Conservation (phyloP, 2,113 vertebrate species). For the Eurypyga helias region DNA sequence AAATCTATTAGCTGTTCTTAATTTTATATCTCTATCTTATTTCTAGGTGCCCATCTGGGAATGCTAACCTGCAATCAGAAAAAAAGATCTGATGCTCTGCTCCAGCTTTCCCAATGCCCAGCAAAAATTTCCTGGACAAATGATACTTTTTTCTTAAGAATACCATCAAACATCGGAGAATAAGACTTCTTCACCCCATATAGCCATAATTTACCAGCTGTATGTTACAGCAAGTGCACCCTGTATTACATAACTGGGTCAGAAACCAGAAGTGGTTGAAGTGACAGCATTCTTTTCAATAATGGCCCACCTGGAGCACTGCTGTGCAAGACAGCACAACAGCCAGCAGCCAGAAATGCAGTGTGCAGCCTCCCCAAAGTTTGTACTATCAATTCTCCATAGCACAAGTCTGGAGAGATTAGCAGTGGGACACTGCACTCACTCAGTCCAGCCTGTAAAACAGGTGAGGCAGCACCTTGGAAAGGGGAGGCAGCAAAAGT, state of each 20-base stretch:
- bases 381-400: not conserved
- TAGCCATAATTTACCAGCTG: not conserved
- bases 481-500: not conserved
- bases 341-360: not conserved
- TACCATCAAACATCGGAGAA: not conserved
- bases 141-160: not conserved
- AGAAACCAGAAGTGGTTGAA: not conserved
- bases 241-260: not conserved
- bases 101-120: not conserved
- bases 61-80: not conserved
- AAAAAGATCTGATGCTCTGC: not conserved
- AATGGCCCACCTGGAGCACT: not conserved
- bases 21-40: not conserved
- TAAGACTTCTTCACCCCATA: not conserved
- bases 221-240: not conserved
- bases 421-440: slow-evolving; percentile 1
- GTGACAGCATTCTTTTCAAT: not conserved
- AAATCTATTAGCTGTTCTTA: not conserved
- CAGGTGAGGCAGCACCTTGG: slow-evolving; percentile 15
- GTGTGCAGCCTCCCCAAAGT: not conserved
- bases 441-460: slow-evolving; percentile 12
- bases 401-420: not conserved
- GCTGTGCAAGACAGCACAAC: not conserved
- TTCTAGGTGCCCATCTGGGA: not conserved
- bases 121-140: not conserved